These are phyloP conservation scores for Amphimedon queenslandica DNA, from an alignment of 37 sponge, comb jelly and placozoan species.

Conservation along the genomic window DNA sequence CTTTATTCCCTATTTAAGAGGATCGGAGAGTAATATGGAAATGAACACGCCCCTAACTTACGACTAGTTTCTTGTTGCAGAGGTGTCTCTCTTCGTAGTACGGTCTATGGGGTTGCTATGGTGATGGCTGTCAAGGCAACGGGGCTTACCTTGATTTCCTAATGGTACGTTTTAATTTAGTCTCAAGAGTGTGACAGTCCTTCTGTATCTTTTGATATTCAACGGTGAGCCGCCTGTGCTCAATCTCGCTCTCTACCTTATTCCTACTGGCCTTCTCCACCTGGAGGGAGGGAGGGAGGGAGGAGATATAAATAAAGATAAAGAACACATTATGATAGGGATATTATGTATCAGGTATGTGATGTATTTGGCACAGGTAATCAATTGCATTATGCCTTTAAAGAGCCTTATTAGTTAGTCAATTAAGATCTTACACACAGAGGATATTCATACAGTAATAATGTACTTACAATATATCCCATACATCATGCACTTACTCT, in stretches of 20 bases:
- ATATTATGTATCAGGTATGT: too few species aligned
- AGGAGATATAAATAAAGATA: too few species aligned
- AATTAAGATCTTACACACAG: too few species aligned
- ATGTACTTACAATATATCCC: too few species aligned
- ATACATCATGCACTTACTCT: conserved; percentile 26
- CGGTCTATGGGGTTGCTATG: conserved; percentile 10
- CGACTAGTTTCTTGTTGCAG: conserved; percentile 10
- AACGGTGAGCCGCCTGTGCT: conserved; percentile 26
- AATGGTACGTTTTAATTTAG: conserved; percentile 23
- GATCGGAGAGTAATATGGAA: background rate
- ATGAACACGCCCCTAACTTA: conserved; percentile 3
- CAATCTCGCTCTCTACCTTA: conserved; percentile 34
- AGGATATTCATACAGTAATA: too few species aligned
- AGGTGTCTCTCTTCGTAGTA: conserved; percentile 33
- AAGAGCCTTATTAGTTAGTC: too few species aligned
- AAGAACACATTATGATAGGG: too few species aligned
- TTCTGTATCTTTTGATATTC: conserved; percentile 12
- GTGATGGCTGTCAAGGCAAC: background rate
- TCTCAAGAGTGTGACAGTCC: conserved; percentile 16
- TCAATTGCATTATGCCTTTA: too few species aligned
- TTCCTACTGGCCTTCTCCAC: conserved; percentile 47
- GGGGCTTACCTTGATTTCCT: conserved; percentile 25
- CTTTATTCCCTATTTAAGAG: too few species aligned
- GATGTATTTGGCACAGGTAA: background rate
- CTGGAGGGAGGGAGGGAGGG: conserved; percentile 14